phyloP scores from a whole-genome alignment of 2,888 invertebrate species.

The Helicoverpa assulta region DNA sequence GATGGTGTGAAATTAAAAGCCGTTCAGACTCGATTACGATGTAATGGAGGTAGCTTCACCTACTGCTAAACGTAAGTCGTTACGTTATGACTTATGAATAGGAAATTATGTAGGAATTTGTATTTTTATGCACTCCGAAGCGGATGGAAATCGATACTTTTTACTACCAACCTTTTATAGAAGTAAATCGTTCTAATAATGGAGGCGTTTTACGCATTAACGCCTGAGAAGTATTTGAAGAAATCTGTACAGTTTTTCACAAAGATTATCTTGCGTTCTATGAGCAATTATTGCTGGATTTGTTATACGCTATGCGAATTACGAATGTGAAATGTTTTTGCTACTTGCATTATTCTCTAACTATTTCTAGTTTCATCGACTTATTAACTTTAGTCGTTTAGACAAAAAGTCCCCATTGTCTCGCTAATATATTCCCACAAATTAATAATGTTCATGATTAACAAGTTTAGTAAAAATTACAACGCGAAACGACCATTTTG shows the following conservation, averaged over 20 bases:
- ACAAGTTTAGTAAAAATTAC: conserved; percentile 25
- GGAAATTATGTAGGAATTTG: conserved; percentile 38
- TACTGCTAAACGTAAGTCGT: conserved; percentile 41
- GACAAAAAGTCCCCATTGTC: conserved; percentile 4
- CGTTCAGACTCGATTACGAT: conserved; percentile 57
- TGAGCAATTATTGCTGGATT: conserved; percentile 3
- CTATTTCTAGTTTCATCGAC: background rate
- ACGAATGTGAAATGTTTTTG: conserved; percentile 7
- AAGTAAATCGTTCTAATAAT: conserved; percentile 16
- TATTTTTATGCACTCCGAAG: conserved; percentile 34
- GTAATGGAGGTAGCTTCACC: conserved; percentile 38
- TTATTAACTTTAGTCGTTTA: background rate
- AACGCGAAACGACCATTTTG: conserved; percentile 33
- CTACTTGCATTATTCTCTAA: background rate
- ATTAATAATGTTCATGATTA: conserved; percentile 27
- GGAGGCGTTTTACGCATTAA: background rate
- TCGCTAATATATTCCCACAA: conserved; percentile 7
- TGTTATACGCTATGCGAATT: conserved; percentile 15
- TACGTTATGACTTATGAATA: conserved; percentile 43
- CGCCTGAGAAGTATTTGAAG: conserved; percentile 7
- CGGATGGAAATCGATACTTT: conserved; percentile 26
- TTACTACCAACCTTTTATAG: background rate
- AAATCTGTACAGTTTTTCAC: conserved; percentile 6
- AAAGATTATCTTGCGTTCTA: background rate
- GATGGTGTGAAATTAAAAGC: conserved; percentile 64